These are phyloP conservation scores for Microcebus jonahi DNA, from an alignment of 2,113 vertebrate genomes.

Conservation along the genomic window DNA sequence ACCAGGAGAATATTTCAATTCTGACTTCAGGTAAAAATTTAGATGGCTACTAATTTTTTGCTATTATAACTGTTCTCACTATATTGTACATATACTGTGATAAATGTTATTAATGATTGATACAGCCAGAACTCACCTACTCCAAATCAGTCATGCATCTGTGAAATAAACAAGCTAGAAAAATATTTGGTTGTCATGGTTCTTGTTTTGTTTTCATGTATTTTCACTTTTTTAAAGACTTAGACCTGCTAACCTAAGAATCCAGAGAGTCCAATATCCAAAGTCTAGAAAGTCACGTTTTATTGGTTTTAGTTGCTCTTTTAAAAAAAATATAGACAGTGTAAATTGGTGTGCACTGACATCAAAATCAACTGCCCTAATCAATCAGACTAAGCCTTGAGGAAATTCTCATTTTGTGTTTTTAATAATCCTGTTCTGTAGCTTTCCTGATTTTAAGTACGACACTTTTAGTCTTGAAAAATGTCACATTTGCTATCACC, in stretches of 20 bases:
- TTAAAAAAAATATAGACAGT: too few species aligned
- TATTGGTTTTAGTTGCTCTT: neutral
- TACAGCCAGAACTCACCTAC: neutral
- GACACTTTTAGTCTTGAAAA: too few species aligned
- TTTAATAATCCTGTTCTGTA: too few species aligned
- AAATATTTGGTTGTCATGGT: neutral
- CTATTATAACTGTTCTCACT: neutral
- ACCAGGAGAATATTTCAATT: neutral
- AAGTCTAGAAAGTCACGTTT: constrained; percentile 18
- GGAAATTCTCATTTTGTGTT: too few species aligned
- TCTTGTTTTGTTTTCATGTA: neutral
- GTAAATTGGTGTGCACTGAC: too few species aligned
- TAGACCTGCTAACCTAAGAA: neutral
- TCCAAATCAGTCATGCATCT: neutral
- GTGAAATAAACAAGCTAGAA: neutral
- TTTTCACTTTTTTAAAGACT: neutral
- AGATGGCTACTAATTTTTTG: neutral
- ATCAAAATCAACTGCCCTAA: too few species aligned
- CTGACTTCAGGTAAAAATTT: neutral
- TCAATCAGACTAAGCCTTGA: too few species aligned
- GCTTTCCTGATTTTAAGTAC: too few species aligned
- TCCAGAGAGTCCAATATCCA: neutral
- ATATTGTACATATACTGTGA: neutral
- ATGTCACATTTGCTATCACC: too few species aligned
- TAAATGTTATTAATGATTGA: neutral